Conservation (phyloP, 2,113 vertebrate genomes). For the Scopus umbretta region DNA sequence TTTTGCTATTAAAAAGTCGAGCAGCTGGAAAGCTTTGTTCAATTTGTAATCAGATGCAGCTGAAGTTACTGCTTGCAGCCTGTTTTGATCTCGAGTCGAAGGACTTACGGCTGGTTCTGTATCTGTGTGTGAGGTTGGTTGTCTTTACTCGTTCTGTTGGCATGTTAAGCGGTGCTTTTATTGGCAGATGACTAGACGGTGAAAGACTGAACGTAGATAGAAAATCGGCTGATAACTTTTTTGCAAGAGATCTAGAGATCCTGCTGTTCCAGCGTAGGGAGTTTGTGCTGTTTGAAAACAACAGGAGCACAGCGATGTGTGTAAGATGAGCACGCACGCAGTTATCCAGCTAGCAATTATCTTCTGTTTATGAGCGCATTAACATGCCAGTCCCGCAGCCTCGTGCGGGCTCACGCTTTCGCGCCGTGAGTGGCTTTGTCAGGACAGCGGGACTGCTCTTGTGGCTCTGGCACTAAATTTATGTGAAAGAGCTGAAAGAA, state of each 20-base stretch:
- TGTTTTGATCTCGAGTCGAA: background rate
- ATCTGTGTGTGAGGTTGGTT: background rate
- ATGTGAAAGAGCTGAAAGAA: background rate
- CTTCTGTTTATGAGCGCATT: background rate
- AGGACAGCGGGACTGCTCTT: background rate
- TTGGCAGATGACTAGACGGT: background rate
- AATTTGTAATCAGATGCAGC: background rate
- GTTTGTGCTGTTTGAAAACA: background rate
- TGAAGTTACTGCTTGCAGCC: background rate
- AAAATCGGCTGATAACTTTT: background rate
- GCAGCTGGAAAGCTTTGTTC: background rate
- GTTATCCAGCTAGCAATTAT: background rate
- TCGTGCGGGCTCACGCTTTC: fast-evolving
- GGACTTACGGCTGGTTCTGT: background rate
- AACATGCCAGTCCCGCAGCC: background rate
- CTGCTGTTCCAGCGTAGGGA: background rate
- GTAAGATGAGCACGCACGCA: background rate
- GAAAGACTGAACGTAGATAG: background rate
- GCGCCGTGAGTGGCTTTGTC: background rate
- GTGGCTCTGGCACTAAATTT: background rate
- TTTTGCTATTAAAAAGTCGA: background rate
- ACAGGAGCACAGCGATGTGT: background rate
- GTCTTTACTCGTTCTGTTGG: background rate
- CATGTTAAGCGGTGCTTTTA: background rate
- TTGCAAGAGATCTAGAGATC: background rate